These are phyloP conservation scores for Crypturellus tataupa DNA, from an alignment of 2,797 vertebrate species.

Conservation along the genomic window DNA sequence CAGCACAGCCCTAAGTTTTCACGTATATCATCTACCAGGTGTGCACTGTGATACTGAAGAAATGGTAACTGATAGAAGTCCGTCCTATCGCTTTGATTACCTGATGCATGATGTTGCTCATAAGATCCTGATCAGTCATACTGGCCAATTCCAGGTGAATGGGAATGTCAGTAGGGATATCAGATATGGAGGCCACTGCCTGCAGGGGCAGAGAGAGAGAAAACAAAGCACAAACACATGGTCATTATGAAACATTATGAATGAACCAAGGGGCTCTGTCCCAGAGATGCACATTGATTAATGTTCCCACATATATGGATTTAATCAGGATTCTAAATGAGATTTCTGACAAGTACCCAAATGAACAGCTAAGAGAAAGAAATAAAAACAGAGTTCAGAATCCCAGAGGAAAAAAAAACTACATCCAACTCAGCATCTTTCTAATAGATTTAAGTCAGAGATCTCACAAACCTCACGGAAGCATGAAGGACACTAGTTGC, in stretches of 20 bases:
- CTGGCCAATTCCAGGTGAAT: slow-evolving; percentile 97
- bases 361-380: not conserved
- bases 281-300: not conserved
- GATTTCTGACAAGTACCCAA: not conserved
- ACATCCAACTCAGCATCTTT: not conserved
- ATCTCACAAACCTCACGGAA: not conserved
- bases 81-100: slow-evolving; percentile 79
- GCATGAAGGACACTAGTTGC: not conserved
- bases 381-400: not conserved
- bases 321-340: not conserved
- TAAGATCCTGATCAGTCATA: slow-evolving; percentile 94
- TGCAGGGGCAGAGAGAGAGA: slow-evolving; percentile 45
- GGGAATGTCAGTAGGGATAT: slow-evolving; percentile 89
- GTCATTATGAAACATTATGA: not conserved
- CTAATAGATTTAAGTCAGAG: not conserved
- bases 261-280: not conserved
- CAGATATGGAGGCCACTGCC: slow-evolving; percentile 89
- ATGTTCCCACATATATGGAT: not conserved
- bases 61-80: not conserved
- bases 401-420: not conserved
- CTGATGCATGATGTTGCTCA: slow-evolving; percentile 94
- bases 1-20: not conserved
- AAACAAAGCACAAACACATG: not conserved
- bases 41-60: not conserved
- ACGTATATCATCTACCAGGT: not conserved